Conservation (phyloP, 2,113 vertebrate species). For the Lophura nycthemera region DNA sequence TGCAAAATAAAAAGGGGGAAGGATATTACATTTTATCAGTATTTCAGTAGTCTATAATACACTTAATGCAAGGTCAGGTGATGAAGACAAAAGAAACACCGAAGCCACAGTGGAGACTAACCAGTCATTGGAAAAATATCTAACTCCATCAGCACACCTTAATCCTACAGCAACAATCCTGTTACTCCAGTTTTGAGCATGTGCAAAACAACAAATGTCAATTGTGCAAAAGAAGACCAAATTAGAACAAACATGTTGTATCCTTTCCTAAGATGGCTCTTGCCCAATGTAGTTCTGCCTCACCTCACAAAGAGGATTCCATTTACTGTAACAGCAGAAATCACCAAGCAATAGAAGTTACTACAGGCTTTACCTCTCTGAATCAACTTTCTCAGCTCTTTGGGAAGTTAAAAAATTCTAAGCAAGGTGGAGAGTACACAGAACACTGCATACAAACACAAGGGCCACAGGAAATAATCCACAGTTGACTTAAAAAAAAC, state of each 20-base stretch:
- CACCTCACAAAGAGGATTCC: background rate
- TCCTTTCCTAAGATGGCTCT: background rate
- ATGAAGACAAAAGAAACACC: background rate
- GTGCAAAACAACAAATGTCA: background rate
- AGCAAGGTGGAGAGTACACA: rapidly evolving
- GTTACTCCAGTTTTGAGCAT: background rate
- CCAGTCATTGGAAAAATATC: background rate
- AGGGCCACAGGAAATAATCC: rapidly evolving
- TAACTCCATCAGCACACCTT: background rate
- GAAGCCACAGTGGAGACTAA: background rate
- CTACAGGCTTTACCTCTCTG: rapidly evolving
- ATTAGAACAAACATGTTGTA: background rate
- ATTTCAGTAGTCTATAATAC: background rate
- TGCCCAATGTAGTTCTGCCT: rapidly evolving
- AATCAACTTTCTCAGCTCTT: background rate
- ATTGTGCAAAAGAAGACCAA: background rate
- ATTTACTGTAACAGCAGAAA: background rate
- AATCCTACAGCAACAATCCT: background rate
- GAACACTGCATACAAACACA: too few species aligned
- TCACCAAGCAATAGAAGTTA: background rate
- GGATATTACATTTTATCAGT: background rate
- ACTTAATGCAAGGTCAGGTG: background rate
- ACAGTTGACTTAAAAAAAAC: background rate
- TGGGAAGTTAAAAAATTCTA: background rate
- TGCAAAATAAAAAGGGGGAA: background rate